These are phyloP conservation scores for Danio albolineatus DNA, from an alignment of 2,797 vertebrate species.

Conservation along the genomic window DNA sequence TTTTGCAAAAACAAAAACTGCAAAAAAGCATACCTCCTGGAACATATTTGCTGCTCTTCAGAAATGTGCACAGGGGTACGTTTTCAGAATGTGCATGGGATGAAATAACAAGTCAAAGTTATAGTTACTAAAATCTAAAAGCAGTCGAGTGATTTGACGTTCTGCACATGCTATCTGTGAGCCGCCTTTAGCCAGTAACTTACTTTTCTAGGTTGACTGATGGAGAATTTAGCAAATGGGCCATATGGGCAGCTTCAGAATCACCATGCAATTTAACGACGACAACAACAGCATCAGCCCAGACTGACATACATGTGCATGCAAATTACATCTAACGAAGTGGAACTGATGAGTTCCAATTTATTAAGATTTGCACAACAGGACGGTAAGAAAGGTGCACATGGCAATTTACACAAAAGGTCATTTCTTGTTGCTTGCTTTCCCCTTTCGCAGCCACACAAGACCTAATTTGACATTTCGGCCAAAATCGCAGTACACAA, in stretches of 20 bases:
- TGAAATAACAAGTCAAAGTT: too few species aligned
- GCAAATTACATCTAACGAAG: constrained; percentile 47
- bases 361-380: constrained; percentile 26
- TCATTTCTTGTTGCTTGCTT: constrained; percentile 36
- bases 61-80: too few species aligned
- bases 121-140: too few species aligned
- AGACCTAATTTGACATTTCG: constrained; percentile 57
- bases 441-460: constrained; percentile 30
- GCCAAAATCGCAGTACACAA: constrained; percentile 49
- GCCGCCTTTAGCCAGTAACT: too few species aligned
- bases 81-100: too few species aligned
- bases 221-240: too few species aligned
- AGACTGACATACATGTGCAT: constrained; percentile 22
- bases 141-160: too few species aligned
- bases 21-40: too few species aligned
- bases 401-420: constrained; percentile 44
- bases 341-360: constrained; percentile 23
- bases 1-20: too few species aligned
- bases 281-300: background rate
- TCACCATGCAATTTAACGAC: constrained; percentile 25
- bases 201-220: too few species aligned
- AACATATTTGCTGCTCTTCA: too few species aligned
- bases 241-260: constrained; percentile 43
- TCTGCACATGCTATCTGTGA: too few species aligned
- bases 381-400: background rate